Evolutionary conservation across 2,113 vertebrate genomes (phyloP).

Genomic region (Picathartes gymnocephalus): DNA sequence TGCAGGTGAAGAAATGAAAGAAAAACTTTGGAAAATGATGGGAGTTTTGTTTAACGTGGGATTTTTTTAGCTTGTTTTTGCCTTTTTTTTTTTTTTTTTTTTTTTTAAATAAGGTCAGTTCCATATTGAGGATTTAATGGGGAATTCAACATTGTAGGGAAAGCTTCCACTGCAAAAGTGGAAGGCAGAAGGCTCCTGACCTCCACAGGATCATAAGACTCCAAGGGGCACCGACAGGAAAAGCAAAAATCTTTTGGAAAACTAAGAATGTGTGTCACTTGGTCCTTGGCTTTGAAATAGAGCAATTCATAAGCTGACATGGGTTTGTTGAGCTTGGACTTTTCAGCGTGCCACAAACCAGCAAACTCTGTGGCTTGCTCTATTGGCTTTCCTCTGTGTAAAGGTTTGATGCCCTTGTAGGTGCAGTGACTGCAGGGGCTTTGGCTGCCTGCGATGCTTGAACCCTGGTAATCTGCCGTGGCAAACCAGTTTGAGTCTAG

Average conservation of each 20-base stretch:
- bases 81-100: background rate
- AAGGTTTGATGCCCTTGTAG: background rate
- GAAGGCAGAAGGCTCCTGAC: background rate
- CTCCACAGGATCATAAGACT: background rate
- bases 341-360: background rate
- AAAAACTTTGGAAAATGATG: background rate
- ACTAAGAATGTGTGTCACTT: background rate
- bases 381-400: fast-evolving
- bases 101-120: background rate
- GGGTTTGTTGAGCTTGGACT: background rate
- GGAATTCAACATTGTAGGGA: background rate
- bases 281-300: background rate
- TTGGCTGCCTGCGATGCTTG: fast-evolving
- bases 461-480: fast-evolving
- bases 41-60: background rate
- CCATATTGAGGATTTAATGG: background rate
- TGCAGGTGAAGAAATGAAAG: background rate
- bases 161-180: background rate
- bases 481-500: too few species aligned
- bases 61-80: background rate
- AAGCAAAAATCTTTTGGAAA: background rate
- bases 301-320: fast-evolving
- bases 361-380: background rate
- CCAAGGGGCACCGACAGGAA: background rate
- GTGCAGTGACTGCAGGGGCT: background rate